Conservation (phyloP, 2,888 invertebrate genomes). For the Drosophila mulleri region DNA sequence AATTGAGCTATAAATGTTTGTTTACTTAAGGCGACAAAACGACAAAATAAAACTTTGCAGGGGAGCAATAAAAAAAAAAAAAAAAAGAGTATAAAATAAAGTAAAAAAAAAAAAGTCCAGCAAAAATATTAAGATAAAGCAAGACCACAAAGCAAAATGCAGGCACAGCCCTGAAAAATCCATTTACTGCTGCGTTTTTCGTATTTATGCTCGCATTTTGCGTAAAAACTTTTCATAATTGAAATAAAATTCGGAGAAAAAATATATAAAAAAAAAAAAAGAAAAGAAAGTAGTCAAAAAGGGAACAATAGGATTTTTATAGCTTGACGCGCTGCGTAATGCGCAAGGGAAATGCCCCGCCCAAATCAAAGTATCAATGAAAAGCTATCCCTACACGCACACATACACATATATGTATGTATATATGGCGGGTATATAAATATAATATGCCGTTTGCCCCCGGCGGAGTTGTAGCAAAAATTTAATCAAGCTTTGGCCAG, state of each 20-base stretch:
- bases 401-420: not conserved
- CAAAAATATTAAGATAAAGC: conserved; percentile 14
- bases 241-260: conserved; percentile 54
- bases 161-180: conserved; percentile 16
- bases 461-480: conserved; percentile 58
- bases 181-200: conserved; percentile 35
- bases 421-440: conserved; percentile 11
- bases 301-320: conserved; percentile 36
- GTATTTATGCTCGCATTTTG: conserved; percentile 21
- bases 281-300: conserved; percentile 29
- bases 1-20: conserved; percentile 74
- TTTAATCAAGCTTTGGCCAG: conserved; percentile 67
- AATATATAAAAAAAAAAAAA: conserved; percentile 4
- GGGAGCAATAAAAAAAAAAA: not conserved
- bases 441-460: conserved; percentile 61
- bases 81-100: conserved; percentile 2
- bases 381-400: conserved; percentile 46
- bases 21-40: conserved; percentile 59
- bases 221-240: conserved; percentile 70
- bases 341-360: conserved; percentile 55
- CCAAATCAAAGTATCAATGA: conserved; percentile 70
- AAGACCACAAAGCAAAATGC: conserved; percentile 29
- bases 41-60: conserved; percentile 10
- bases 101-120: conserved; percentile 6
- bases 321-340: conserved; percentile 32